These are phyloP conservation scores for Lasioglossum vierecki DNA, from an alignment of 2,888 invertebrate species.

Conservation along the genomic window DNA sequence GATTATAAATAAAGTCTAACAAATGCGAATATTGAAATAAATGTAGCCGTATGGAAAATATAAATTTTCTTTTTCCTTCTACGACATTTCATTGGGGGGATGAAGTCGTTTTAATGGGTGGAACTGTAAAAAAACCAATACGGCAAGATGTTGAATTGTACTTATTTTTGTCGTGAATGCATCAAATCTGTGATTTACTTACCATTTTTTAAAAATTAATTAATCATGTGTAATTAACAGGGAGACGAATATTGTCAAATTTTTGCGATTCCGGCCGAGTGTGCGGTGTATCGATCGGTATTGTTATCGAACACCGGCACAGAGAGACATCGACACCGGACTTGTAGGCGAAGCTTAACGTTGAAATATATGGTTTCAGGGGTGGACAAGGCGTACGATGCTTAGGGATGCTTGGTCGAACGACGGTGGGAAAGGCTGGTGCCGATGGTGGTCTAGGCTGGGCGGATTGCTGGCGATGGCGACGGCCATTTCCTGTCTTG, in stretches of 20 bases:
- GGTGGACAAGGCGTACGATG: slow-evolving; percentile 95
- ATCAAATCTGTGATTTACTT: too few species aligned
- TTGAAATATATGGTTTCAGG: slow-evolving; percentile 84
- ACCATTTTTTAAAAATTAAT: too few species aligned
- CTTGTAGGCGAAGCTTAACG: not conserved
- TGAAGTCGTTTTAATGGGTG: too few species aligned
- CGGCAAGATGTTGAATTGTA: not conserved
- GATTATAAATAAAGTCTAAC: too few species aligned
- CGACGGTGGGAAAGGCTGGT: slow-evolving; percentile 83
- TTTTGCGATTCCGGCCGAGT: not conserved
- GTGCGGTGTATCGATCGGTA: not conserved
- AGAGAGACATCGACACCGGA: not conserved
- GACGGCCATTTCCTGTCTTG: slow-evolving; percentile 87
- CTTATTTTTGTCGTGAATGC: too few species aligned
- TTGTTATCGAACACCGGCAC: not conserved
- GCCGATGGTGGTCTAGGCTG: slow-evolving; percentile 76
- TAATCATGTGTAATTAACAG: not conserved
- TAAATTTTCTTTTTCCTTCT: too few species aligned
- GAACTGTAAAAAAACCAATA: too few species aligned
- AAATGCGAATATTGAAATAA: too few species aligned
- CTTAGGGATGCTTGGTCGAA: slow-evolving; percentile 86
- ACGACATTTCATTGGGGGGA: too few species aligned
- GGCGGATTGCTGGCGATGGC: slow-evolving; percentile 88
- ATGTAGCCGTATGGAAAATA: too few species aligned
- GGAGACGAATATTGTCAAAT: not conserved